Evolutionary conservation across 2,113 vertebrate genomes (phyloP).

Genomic region (Scomber japonicus): DNA sequence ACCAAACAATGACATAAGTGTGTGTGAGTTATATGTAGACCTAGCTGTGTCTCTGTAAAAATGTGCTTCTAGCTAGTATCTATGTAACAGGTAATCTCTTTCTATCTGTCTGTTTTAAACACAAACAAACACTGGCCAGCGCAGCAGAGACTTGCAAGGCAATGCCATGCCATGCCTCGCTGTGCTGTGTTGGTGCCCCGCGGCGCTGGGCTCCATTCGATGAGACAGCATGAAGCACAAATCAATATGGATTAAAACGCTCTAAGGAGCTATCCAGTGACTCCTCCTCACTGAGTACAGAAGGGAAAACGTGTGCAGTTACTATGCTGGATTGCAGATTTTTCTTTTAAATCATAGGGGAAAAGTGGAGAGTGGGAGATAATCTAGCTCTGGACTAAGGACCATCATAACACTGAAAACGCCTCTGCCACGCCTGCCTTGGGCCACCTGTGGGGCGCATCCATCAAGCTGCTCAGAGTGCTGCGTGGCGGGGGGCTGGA

Average conservation of each 20-base stretch:
- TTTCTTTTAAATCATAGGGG: conserved; percentile 21
- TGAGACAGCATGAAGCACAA: conserved; percentile 72
- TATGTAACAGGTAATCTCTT: conserved; percentile 13
- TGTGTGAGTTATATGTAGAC: not conserved
- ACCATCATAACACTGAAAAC: conserved; percentile 9
- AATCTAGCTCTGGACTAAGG: conserved; percentile 18
- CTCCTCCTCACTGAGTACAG: conserved; percentile 28
- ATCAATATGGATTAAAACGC: conserved; percentile 83
- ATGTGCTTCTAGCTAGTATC: conserved; percentile 24
- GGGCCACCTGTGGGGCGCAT: conserved; percentile 44
- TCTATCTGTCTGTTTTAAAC: conserved; percentile 33
- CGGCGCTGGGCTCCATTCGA: conserved; percentile 67
- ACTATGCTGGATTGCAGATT: conserved; percentile 37
- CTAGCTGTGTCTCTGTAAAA: conserved; percentile 9
- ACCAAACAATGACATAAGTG: not conserved
- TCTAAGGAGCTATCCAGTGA: conserved; percentile 58
- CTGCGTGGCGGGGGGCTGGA: conserved; percentile 45
- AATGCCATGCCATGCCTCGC: conserved; percentile 50
- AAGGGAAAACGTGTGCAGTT: conserved; percentile 19
- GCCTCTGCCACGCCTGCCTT: conserved; percentile 23
- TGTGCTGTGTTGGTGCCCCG: conserved; percentile 59
- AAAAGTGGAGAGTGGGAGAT: conserved; percentile 23
- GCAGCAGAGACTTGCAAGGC: conserved; percentile 57
- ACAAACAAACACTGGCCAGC: conserved; percentile 59
- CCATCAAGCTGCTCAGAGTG: conserved; percentile 60